A percentile compares a stretch with the other conserved stretches of the same genome.
Evolutionary conservation across 1,140 invertebrate genomes (phyloP).

Genomic region (Akabosia matsudoensis): DNA sequence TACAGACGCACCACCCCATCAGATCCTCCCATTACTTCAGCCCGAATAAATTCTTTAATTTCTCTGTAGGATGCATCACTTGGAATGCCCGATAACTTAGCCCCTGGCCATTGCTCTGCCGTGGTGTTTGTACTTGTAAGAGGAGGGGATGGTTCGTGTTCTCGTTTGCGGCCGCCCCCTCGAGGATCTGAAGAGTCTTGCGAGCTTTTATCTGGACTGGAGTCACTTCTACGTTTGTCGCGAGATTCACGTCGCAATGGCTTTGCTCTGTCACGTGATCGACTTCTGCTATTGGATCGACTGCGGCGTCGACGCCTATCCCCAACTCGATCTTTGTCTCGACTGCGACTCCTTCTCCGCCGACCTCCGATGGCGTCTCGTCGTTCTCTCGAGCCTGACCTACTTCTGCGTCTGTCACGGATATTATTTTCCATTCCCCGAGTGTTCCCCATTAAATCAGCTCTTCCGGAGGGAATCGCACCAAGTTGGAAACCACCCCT

Average conservation of each 20-base stretch:
- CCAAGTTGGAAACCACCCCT: neutral
- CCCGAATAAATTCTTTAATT: slow-evolving; percentile 42
- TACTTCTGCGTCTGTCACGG: slow-evolving; percentile 25
- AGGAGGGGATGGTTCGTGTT: slow-evolving; percentile 20
- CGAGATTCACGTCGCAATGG: neutral
- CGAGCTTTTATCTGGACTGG: slow-evolving; percentile 16
- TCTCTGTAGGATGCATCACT: slow-evolving; percentile 41
- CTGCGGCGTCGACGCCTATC: slow-evolving; percentile 32
- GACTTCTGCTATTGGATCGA: slow-evolving; percentile 18
- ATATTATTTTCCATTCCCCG: slow-evolving; percentile 27
- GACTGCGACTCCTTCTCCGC: slow-evolving; percentile 37
- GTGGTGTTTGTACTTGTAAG: slow-evolving; percentile 24
- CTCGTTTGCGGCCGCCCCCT: neutral
- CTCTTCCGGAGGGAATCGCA: neutral
- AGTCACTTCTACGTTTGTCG: slow-evolving; percentile 26
- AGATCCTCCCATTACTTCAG: slow-evolving; percentile 34
- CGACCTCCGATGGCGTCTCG: neutral
- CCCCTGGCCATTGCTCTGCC: slow-evolving; percentile 27
- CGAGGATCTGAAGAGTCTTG: neutral
- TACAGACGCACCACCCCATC: slow-evolving; percentile 39
- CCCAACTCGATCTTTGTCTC: slow-evolving; percentile 33
- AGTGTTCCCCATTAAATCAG: slow-evolving; percentile 29
- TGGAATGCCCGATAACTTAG: slow-evolving; percentile 34
- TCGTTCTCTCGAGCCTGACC: slow-evolving; percentile 35
- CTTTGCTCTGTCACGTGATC: neutral